Evolutionary conservation across 23 tunicate genomes (phyloP).

Genomic region (Halocynthia roretzi): DNA sequence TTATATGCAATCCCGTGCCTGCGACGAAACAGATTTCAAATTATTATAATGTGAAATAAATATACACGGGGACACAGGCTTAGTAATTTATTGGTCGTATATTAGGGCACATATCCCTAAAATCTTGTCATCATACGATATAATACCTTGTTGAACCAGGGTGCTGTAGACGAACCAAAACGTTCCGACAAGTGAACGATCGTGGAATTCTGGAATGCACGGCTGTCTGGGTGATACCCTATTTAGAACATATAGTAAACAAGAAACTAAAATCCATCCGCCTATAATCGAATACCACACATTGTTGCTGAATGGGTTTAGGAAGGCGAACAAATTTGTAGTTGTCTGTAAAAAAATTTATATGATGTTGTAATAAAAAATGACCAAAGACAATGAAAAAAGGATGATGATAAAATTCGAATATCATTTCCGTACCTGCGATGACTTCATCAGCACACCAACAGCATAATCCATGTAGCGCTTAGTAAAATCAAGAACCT

Average conservation of each 20-base stretch:
- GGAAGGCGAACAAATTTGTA: slow-evolving; percentile 44
- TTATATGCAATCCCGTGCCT: slow-evolving; percentile 58
- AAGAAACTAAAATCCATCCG: slow-evolving; percentile 50
- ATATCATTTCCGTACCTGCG: slow-evolving; percentile 2
- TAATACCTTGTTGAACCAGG: slow-evolving; percentile 76
- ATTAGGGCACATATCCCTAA: too few species aligned
- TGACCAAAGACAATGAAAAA: not conserved
- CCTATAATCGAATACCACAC: slow-evolving; percentile 76
- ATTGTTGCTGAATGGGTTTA: slow-evolving; percentile 57
- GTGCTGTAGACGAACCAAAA: slow-evolving; percentile 86
- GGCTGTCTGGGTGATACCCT: slow-evolving; percentile 39
- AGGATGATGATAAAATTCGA: not conserved
- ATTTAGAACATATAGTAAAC: slow-evolving; percentile 55
- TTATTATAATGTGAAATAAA: not conserved
- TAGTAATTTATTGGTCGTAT: not conserved
- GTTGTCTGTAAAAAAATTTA: slow-evolving; percentile 6
- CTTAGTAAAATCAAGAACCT: slow-evolving; percentile 68
- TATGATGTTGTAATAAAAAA: not conserved
- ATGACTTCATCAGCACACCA: slow-evolving; percentile 57
- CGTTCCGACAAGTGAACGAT: slow-evolving; percentile 52
- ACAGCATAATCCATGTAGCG: slow-evolving; percentile 83
- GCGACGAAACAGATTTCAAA: slow-evolving; percentile 3
- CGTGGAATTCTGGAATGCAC: slow-evolving; percentile 7
- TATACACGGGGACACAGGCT: not conserved
- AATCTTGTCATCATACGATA: too few species aligned